Evolutionary conservation across 2,888 invertebrate genomes (phyloP).

Genomic region (Trissoscelio sp.): DNA sequence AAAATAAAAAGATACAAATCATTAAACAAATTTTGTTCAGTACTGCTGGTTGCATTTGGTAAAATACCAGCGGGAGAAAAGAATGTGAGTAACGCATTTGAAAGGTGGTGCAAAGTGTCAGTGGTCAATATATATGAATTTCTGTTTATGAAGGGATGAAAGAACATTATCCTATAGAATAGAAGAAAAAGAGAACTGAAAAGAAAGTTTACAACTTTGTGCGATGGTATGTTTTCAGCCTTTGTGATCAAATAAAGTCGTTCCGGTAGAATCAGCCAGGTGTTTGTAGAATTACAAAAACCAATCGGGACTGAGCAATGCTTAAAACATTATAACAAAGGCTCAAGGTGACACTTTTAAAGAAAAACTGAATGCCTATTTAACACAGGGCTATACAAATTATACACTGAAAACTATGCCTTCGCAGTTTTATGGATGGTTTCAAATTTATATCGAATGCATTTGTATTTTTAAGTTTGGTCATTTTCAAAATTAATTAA

Average conservation of each 20-base stretch:
- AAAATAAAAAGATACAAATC: too few species aligned
- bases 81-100: conserved; percentile 65
- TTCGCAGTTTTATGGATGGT: conserved; percentile 32
- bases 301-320: conserved; percentile 66
- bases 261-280: conserved; percentile 75
- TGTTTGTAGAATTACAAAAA: conserved; percentile 65
- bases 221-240: conserved; percentile 77
- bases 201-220: conserved; percentile 75
- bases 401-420: conserved; percentile 35
- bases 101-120: conserved; percentile 74
- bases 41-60: not conserved
- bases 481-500: too few species aligned
- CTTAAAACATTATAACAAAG: conserved; percentile 62
- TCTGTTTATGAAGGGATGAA: conserved; percentile 76
- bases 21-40: too few species aligned
- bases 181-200: conserved; percentile 71
- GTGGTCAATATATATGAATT: conserved; percentile 74
- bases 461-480: too few species aligned
- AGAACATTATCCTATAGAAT: conserved; percentile 75
- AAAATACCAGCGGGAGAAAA: conserved; percentile 54
- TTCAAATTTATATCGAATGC: too few species aligned
- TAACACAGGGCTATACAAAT: conserved; percentile 47
- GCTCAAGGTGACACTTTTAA: conserved; percentile 63
- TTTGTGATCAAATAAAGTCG: conserved; percentile 77
- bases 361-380: conserved; percentile 57